Conservation (phyloP, 2,113 vertebrate species). For the Ciconia boyciana region DNA sequence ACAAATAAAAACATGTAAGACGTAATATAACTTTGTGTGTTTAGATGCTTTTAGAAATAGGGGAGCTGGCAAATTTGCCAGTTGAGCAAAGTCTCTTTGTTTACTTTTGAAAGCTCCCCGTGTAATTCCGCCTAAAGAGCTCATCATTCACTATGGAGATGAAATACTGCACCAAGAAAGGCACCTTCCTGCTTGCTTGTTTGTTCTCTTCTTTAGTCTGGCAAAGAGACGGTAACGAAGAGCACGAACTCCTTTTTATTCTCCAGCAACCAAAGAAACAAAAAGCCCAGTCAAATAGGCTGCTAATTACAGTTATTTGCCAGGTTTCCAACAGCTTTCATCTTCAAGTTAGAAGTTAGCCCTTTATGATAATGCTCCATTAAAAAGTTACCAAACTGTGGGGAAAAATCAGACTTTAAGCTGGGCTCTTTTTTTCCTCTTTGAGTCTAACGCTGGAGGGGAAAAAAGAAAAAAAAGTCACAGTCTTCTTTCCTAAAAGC, state of each 20-base stretch:
- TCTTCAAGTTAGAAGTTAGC: neutral
- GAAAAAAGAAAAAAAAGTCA: neutral
- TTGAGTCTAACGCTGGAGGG: neutral
- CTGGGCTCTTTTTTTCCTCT: neutral
- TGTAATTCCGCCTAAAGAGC: neutral
- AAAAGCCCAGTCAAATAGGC: neutral
- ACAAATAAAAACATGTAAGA: conserved; percentile 71
- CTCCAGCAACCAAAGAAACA: neutral
- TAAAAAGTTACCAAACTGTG: neutral
- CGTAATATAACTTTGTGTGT: neutral
- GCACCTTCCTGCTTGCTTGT: neutral
- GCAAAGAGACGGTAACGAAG: neutral
- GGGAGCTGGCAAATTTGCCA: neutral
- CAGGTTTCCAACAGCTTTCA: neutral
- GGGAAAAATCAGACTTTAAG: neutral
- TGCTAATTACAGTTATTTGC: neutral
- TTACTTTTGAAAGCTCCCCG: neutral
- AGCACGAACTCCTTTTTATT: neutral
- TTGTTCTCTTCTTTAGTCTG: neutral
- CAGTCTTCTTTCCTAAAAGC: neutral
- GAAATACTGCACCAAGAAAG: neutral
- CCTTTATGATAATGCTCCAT: neutral
- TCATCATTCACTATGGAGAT: conserved; percentile 3
- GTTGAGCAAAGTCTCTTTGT: neutral
- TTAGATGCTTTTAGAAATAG: conserved; percentile 9